Percentiles rank a stretch among this genome's conserved stretches.
Conservation (phyloP, 2,888 invertebrate species). For the Drosophila meridionalis region DNA sequence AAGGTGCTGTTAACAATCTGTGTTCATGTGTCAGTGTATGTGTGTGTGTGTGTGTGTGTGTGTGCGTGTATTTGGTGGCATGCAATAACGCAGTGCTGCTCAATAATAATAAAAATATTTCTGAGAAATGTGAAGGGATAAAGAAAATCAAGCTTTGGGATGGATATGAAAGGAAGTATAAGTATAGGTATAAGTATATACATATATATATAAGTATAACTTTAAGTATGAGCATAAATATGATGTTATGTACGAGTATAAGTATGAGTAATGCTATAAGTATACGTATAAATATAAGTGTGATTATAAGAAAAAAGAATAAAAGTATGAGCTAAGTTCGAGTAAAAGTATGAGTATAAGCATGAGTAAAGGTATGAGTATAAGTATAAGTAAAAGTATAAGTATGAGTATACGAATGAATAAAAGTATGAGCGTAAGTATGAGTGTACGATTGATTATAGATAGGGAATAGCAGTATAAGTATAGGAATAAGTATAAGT, state of each 20-base stretch:
- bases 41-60: constrained; percentile 10
- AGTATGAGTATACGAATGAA: too few species aligned
- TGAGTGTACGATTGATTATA: too few species aligned
- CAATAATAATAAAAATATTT: constrained; percentile 81
- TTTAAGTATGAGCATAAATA: neutral
- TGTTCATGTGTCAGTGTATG: constrained; percentile 10
- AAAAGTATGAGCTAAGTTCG: too few species aligned
- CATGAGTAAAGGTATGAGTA: too few species aligned
- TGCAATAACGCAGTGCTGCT: constrained; percentile 57
- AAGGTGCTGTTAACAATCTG: constrained; percentile 6
- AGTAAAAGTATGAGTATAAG: too few species aligned
- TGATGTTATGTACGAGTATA: neutral
- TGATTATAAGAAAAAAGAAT: neutral
- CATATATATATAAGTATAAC: neutral
- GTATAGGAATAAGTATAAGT: too few species aligned
- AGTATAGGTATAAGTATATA: neutral
- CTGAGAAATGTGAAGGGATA: constrained; percentile 60
- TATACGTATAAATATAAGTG: neutral
- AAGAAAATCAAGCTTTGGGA: neutral
- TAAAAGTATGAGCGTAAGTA: too few species aligned
- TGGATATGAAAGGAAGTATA: neutral
- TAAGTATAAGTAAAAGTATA: too few species aligned
- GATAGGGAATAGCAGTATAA: too few species aligned
- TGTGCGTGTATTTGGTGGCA: constrained; percentile 29
- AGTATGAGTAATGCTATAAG: neutral